phyloP scores from a whole-genome alignment of 2,888 invertebrate genomes.

The Alsophila aescularia region DNA sequence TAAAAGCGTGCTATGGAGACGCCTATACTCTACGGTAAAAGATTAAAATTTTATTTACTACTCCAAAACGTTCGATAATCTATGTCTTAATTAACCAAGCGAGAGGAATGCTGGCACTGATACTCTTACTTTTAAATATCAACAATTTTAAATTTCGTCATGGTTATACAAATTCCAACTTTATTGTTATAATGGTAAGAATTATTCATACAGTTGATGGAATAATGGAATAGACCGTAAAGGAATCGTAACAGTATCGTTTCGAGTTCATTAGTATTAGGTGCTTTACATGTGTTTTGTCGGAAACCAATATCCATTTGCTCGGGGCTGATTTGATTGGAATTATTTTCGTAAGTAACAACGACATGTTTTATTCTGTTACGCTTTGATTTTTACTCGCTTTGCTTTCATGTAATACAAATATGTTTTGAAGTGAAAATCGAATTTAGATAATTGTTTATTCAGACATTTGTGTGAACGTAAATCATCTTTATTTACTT shows the following conservation, averaged over 20 bases:
- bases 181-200: slow-evolving; percentile 25
- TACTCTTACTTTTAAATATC: slow-evolving; percentile 44
- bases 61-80: slow-evolving; percentile 82
- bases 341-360: slow-evolving; percentile 61
- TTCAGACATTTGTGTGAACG: too few species aligned
- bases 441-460: background rate
- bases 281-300: slow-evolving; percentile 76
- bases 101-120: slow-evolving; percentile 64
- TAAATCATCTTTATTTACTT: too few species aligned
- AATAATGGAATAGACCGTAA: slow-evolving; percentile 26
- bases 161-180: slow-evolving; percentile 30
- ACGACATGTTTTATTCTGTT: slow-evolving; percentile 27
- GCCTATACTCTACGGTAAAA: slow-evolving; percentile 73
- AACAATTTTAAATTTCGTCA: slow-evolving; percentile 18
- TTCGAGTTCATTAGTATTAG: slow-evolving; percentile 62
- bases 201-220: slow-evolving; percentile 28
- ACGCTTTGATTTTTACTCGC: slow-evolving; percentile 1
- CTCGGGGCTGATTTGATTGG: slow-evolving; percentile 71
- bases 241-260: slow-evolving; percentile 44
- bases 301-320: slow-evolving; percentile 77
- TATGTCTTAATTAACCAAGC: slow-evolving; percentile 84
- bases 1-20: slow-evolving; percentile 78
- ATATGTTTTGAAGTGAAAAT: background rate
- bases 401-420: background rate
- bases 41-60: slow-evolving; percentile 83